Evolutionary conservation across 2,888 invertebrate species (phyloP), one percentile per base, ranked within the genome.

Genomic region (Cryptus armator): DNA sequence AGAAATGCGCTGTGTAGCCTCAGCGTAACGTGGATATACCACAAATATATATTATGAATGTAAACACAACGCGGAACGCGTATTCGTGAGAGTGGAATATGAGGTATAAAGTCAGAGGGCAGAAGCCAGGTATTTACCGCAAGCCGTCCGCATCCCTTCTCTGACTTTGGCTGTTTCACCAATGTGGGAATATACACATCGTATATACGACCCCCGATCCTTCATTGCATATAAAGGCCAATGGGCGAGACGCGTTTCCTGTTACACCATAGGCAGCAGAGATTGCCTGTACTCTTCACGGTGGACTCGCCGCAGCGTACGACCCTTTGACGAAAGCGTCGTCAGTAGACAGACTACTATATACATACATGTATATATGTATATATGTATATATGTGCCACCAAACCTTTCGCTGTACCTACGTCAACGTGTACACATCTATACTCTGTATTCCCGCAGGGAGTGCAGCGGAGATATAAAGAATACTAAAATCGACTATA

Each of bases 41-140:
- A 59, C 59, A 32, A n/a, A 32, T 32, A 32, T 59, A 32, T 59
- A 59, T 32, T 32, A n/a, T 24, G 59, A 59, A 29, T 32, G 24
- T 6, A 32, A 59, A 59, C 59, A n/a, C 24, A 12, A 29, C 29
- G 56, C 19, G 29, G 12, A 24, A 29, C 12, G 29, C 14, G 59
- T 59, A 32, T 59, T 59, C 59, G 59, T 32, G 12, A 67, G 67
- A 68, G 37, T 32, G 44, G n/a, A 24, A 48, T 46, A 29, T 51
- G 80, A 67, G 53, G 64, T 79, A 12, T 32, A 80, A 81, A 81
- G 67, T 84, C 72, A 12, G 67, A 24, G 72, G 59, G 67, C 51
- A 74, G 77, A 64, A 84, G 68, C 72, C 72, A 53, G 81, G 66
- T 84, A 81, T 81, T 81, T 84, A 77, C 84, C 84, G 68, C 81